These are phyloP conservation scores for Microtus montanus DNA, from an alignment of 2,113 vertebrate genomes.

Conservation along the genomic window DNA sequence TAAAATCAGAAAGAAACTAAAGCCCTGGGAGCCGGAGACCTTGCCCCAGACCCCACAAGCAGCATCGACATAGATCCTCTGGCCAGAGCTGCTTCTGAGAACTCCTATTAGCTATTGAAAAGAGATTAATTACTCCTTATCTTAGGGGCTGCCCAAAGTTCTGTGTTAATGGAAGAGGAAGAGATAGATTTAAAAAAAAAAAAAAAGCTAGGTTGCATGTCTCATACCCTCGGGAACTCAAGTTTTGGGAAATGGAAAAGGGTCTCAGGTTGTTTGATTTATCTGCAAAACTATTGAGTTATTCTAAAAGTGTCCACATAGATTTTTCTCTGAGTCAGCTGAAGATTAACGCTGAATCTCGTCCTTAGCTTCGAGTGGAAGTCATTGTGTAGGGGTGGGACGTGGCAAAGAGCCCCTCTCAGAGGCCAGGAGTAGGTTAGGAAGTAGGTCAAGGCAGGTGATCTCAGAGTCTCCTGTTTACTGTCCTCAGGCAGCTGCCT, in stretches of 20 bases:
- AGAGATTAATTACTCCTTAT: constrained; percentile 47
- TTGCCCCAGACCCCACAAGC: not conserved
- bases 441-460: not conserved
- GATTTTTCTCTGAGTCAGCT: not conserved
- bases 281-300: not conserved
- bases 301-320: not conserved
- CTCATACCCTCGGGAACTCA: not conserved
- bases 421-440: not conserved
- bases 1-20: not conserved
- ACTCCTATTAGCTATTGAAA: constrained; percentile 32
- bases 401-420: not conserved
- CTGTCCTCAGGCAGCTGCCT: not conserved
- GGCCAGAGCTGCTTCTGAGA: not conserved
- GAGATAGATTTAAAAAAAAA: not conserved
- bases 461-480: not conserved
- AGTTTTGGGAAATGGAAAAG: not conserved
- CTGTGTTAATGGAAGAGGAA: constrained; percentile 27
- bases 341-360: not conserved
- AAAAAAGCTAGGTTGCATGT: not conserved
- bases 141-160: not conserved
- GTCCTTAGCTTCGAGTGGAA: not conserved
- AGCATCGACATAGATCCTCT: fast-evolving
- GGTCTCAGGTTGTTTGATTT: not conserved
- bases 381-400: not conserved
- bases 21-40: not conserved